Evolutionary conservation across 2,888 invertebrate species (phyloP).

Genomic region (Rhagophthalmus giganteus): DNA sequence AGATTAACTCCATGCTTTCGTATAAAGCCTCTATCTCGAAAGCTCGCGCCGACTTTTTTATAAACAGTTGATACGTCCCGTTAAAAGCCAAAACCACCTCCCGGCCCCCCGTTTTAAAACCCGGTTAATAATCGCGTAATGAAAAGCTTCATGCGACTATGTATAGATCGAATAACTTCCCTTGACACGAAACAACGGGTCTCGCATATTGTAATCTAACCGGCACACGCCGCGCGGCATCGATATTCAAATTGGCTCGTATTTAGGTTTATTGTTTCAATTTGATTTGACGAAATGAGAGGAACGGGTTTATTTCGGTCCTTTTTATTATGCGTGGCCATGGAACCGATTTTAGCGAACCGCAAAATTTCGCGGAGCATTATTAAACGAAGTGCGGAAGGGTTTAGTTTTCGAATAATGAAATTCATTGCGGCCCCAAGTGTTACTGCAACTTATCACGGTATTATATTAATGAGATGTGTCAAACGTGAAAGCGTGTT

Average conservation of each 20-base stretch:
- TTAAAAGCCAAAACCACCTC: too few relatives aligned
- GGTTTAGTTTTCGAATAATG: slow-evolving; percentile 16
- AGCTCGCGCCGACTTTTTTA: background rate
- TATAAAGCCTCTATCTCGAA: slow-evolving; percentile 1
- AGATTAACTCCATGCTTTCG: slow-evolving; percentile 17
- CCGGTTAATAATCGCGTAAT: too few relatives aligned
- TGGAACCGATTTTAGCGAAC: slow-evolving; percentile 3
- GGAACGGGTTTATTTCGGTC: slow-evolving; percentile 3
- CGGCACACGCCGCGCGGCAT: slow-evolving; percentile 2
- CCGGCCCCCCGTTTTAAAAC: too few relatives aligned
- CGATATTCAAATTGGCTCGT: slow-evolving; percentile 14
- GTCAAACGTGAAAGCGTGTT: slow-evolving; percentile 17
- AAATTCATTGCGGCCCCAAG: slow-evolving; percentile 15
- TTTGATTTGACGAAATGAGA: slow-evolving; percentile 9
- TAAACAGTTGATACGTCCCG: too few relatives aligned
- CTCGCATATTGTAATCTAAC: slow-evolving; percentile 6
- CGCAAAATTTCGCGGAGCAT: slow-evolving; percentile 6
- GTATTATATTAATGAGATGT: slow-evolving; percentile 14
- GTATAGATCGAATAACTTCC: slow-evolving; percentile 5
- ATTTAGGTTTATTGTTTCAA: slow-evolving; percentile 19
- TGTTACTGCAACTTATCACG: slow-evolving; percentile 17
- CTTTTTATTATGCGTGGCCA: slow-evolving; percentile 5
- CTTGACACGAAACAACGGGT: slow-evolving; percentile 1
- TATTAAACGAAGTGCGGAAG: slow-evolving; percentile 14
- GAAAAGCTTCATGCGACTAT: too few relatives aligned